Evolutionary conservation across 2,113 vertebrate genomes (phyloP), one percentile per base, ranked within the genome.

Genomic region (Apteryx owenii): DNA sequence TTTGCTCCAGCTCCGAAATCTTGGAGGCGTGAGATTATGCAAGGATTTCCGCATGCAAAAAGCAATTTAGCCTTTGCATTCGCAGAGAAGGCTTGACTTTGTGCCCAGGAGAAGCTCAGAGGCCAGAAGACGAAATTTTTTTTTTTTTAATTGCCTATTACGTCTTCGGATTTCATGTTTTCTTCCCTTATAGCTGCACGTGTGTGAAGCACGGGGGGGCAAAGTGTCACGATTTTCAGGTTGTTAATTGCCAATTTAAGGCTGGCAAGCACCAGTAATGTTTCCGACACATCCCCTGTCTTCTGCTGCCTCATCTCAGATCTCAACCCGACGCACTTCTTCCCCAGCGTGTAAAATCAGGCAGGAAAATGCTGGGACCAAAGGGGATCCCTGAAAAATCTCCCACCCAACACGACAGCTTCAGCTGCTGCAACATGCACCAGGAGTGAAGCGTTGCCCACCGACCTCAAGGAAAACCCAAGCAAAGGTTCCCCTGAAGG

Each of bases 331-430:
- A 60, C 17, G 10, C 54, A 31, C 31, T 60, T 33, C 22, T 23
- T 5, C 8, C 12, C 38, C 11, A 0, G 10, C 2, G 1, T 7
- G 56, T 17, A 58, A 31, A 8, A 0, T 15, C 9, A 3, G 31
- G 19, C 23, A 36, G 38, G 28, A 40, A 14, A 77, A 22, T 1
- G 1, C 29, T 6, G 44, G 66, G 20, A 36, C 29, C 17, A 0
- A 19, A 60, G 14, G 66, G 5, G 60, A 14, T 22, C 23, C 21
- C 26, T 36, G 5, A 14, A 60, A 36, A 60, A 31, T 17, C 29
- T 10, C 29, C 8, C 25, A 28, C 17, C 42, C 60, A 18, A 31
- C 23, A 19, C 28, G 29, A 46, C 2, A 1, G 38, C 9, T 54
- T n/a, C 64, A 19, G 46, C 46, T 8, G 46, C 46, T 48, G 46